phyloP scores from a whole-genome alignment of 1,140 invertebrate species.

The Anastrepha ludens region DNA sequence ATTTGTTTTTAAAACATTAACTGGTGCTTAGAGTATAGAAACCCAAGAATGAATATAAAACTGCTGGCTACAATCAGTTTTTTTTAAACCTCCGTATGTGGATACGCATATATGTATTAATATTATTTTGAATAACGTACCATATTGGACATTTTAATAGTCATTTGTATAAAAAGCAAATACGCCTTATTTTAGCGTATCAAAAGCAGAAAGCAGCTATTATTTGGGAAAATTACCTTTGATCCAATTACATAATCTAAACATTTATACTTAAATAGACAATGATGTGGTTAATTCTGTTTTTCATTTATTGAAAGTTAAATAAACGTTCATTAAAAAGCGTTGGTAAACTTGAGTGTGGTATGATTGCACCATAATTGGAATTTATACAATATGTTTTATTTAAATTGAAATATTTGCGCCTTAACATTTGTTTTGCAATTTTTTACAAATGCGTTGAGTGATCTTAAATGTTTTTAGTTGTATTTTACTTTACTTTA shows the following conservation, averaged over 20 bases:
- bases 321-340: not conserved
- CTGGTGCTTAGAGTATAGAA: conserved; percentile 39
- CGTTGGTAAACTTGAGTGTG: not conserved
- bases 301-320: conserved; percentile 35
- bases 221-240: not conserved
- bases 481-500: conserved; percentile 33
- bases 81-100: not conserved
- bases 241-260: not conserved
- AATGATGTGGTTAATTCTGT: not conserved
- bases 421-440: not conserved
- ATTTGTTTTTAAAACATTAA: not conserved
- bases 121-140: not conserved
- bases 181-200: conserved; percentile 1
- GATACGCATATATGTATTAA: not conserved
- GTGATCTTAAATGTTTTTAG: conserved; percentile 31
- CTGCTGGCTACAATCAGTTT: not conserved
- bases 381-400: not conserved
- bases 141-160: not conserved
- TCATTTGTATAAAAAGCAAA: not conserved
- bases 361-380: not conserved
- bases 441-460: conserved; percentile 30
- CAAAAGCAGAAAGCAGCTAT: not conserved
- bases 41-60: not conserved
- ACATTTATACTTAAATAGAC: not conserved
- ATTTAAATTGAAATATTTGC: not conserved